A percentile compares a stretch with the other conserved stretches of the same genome.
Evolutionary conservation across 2,797 vertebrate genomes (phyloP).

Genomic region (Syncerus caffer): DNA sequence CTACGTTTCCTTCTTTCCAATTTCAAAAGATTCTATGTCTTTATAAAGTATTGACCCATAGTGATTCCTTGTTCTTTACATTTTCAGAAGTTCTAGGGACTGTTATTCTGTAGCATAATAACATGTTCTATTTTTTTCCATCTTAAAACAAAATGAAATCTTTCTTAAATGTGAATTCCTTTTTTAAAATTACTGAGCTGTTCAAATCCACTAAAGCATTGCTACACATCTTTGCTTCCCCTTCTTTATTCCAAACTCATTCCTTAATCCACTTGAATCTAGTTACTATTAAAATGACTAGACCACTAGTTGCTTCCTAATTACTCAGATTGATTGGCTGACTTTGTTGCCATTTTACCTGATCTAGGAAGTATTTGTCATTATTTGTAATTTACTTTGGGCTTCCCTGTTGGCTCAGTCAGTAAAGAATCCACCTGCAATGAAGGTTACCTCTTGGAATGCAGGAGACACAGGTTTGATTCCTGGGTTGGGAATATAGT

Average conservation of each 20-base stretch:
- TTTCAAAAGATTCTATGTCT: neutral
- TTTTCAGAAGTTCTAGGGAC: neutral
- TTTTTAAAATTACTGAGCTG: neutral
- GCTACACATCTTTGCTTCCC: neutral
- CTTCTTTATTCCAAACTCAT: neutral
- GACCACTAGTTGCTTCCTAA: neutral
- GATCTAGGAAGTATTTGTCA: neutral
- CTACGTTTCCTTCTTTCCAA: neutral
- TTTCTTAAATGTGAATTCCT: neutral
- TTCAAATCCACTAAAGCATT: neutral
- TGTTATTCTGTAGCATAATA: neutral
- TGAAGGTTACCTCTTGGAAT: neutral
- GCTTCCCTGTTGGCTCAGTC: neutral
- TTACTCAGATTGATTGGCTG: neutral
- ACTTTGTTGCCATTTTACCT: neutral
- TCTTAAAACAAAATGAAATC: neutral
- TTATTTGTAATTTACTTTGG: neutral
- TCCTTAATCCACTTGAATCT: neutral
- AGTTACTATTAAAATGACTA: neutral
- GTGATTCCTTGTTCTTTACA: neutral
- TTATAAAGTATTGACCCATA: neutral
- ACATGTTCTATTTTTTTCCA: neutral
- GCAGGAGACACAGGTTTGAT: neutral
- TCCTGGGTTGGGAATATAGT: neutral
- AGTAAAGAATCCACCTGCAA: neutral